Base-by-base conservation (phyloP, 2,888 invertebrate species). In the Drosophila barbarae region DNA sequence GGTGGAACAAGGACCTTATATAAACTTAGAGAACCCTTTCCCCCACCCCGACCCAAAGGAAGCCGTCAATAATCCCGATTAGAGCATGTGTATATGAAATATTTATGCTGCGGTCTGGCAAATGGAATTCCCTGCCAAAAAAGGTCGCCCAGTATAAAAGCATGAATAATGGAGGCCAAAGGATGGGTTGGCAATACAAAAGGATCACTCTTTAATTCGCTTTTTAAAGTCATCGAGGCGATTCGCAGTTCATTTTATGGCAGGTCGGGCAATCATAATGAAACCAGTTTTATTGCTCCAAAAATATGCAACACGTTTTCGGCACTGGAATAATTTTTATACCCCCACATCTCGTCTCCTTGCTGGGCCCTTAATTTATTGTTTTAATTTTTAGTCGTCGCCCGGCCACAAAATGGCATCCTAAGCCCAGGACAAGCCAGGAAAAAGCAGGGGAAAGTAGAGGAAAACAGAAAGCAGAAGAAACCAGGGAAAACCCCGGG, bases 311-410 rank as follows among this genome's bases (percentile, higher is more conserved):
- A 65, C 51, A 52, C 56, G 46, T 34, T 63, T 46, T 42, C 12
- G 23, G 58, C n/a, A 38, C 46, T 32, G 26, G 30, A 39, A 51
- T 47, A 18, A 67, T 64, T 44, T 53, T 60, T 44, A 42, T 69
- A 23, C 34, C 10, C 30, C 7, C 42, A 26, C 5, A 13, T 54
- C 34, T 50, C 34, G 30, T 53, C 41, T 44, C 23, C 23, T n/a
- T 59, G 52, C 49, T 1, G 51, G 9, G 9, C 56, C 61, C 64
- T 63, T 70, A 73, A 81, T 84, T 81, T 84, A 81, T 81, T 71
- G 79, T 72, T 72, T 84, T 81, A 84, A 81, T 81, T 84, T 76
- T 79, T 73, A 71, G 74, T 74, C 78, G 51, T 74, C 76, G 53
- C 36, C 26, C 60, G 50, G 64, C 69, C 84, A 50, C 86, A 84